These are phyloP conservation scores for Eupithecia exiguata DNA, from an alignment of 2,888 invertebrate genomes.

Conservation along the genomic window DNA sequence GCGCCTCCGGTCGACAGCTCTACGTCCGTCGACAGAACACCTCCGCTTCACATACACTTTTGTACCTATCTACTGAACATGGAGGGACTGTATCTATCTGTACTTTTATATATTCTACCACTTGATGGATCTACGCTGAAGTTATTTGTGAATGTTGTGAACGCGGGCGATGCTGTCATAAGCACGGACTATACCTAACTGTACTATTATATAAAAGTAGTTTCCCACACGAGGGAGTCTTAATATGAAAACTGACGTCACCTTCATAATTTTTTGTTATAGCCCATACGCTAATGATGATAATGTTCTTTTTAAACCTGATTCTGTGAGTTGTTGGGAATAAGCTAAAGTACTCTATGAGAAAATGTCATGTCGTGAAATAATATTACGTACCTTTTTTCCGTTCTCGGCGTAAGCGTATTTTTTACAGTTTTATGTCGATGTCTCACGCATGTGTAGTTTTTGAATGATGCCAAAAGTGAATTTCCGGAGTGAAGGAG, in stretches of 20 bases:
- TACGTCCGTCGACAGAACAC: not conserved
- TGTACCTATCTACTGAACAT: not conserved
- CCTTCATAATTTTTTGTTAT: not conserved
- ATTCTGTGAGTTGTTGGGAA: not conserved
- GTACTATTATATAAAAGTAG: not conserved
- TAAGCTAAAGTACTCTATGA: not conserved
- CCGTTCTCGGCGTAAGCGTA: not conserved
- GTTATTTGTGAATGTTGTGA: not conserved
- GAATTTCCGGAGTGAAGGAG: not conserved
- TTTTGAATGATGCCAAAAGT: not conserved
- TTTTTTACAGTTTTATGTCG: not conserved
- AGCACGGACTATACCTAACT: not conserved
- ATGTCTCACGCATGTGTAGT: not conserved
- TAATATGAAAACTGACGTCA: not conserved
- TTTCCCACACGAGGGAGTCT: not conserved
- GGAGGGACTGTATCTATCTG: not conserved
- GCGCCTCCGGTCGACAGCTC: not conserved
- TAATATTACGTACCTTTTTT: not conserved
- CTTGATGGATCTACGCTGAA: not conserved
- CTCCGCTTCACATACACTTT: not conserved
- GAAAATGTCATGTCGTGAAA: not conserved
- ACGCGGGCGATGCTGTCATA: no score
- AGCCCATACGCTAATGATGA: not conserved
- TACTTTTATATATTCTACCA: not conserved
- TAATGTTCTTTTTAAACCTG: not conserved